phyloP scores from a whole-genome alignment of 2,113 vertebrate genomes.

The Parotia lawesii region DNA sequence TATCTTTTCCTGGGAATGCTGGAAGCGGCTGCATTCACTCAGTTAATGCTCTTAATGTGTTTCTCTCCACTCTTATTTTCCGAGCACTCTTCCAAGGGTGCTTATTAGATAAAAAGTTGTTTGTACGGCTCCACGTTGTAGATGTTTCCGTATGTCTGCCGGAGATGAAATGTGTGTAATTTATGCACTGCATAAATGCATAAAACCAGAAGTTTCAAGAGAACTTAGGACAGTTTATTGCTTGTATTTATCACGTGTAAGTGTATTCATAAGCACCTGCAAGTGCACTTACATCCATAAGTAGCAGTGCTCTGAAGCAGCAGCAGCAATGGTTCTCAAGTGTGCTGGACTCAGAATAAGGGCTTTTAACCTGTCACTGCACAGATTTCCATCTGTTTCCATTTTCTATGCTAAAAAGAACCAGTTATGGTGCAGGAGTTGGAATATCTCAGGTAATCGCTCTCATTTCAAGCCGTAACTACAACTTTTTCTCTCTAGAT shows the following conservation, averaged over 20 bases:
- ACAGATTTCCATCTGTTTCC: neutral
- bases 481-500: neutral
- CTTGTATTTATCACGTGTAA: neutral
- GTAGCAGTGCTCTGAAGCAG: neutral
- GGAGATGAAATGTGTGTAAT: neutral
- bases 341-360: neutral
- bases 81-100: neutral
- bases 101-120: neutral
- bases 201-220: neutral
- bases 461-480: neutral
- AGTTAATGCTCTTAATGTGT: neutral
- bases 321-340: neutral
- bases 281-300: neutral
- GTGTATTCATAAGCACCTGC: neutral
- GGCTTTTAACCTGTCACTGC: constrained; percentile 22
- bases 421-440: neutral
- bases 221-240: neutral
- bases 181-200: neutral
- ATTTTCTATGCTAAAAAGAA: neutral
- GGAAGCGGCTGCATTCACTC: neutral
- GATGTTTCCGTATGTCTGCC: neutral
- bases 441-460: neutral
- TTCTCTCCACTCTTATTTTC: neutral
- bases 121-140: fast-evolving
- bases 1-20: neutral